A percentile compares a stretch with the other conserved stretches of the same genome.
These are phyloP conservation scores for Hirundichthys speculiger DNA, from an alignment of 2,113 vertebrate species.

Conservation along the genomic window DNA sequence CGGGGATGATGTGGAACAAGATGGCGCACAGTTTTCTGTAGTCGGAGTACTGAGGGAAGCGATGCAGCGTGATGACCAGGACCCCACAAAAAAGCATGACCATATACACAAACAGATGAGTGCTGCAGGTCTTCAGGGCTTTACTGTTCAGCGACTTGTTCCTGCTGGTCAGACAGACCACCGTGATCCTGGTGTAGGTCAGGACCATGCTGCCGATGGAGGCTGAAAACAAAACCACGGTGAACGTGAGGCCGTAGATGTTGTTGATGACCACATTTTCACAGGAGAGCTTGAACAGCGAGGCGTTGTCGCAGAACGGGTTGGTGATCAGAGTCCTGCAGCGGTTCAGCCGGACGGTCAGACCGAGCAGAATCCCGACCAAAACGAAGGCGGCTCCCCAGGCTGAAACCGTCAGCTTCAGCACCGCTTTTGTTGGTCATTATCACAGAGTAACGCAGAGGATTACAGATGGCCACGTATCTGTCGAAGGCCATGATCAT, in stretches of 20 bases:
- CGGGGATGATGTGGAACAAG: slow-evolving; percentile 55
- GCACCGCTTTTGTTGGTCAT: slow-evolving; percentile 36
- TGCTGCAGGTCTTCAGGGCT: slow-evolving; percentile 67
- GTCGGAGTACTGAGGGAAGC: slow-evolving; percentile 38
- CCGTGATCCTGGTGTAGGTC: slow-evolving; percentile 58
- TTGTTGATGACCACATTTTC: slow-evolving; percentile 59
- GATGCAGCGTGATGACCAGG: slow-evolving; percentile 34
- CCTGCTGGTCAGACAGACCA: slow-evolving; percentile 55
- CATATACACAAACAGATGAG: slow-evolving; percentile 54
- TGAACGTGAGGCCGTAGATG: slow-evolving; percentile 54
- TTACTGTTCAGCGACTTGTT: slow-evolving; percentile 65
- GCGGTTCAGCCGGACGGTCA: slow-evolving; percentile 18
- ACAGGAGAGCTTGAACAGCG: slow-evolving; percentile 59
- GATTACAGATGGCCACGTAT: slow-evolving; percentile 14
- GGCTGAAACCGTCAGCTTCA: slow-evolving; percentile 28
- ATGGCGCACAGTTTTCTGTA: slow-evolving; percentile 40
- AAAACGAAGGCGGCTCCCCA: background rate
- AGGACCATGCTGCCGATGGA: slow-evolving; percentile 59
- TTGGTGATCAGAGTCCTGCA: slow-evolving; percentile 30
- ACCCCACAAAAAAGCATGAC: slow-evolving; percentile 43
- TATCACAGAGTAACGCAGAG: background rate
- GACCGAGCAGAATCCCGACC: slow-evolving; percentile 18
- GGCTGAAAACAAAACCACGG: slow-evolving; percentile 33
- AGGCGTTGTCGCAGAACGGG: slow-evolving; percentile 52
- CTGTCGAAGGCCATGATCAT: slow-evolving; percentile 25